Base-by-base conservation (phyloP, 2,888 invertebrate genomes). In the Cordilura impudica region DNA sequence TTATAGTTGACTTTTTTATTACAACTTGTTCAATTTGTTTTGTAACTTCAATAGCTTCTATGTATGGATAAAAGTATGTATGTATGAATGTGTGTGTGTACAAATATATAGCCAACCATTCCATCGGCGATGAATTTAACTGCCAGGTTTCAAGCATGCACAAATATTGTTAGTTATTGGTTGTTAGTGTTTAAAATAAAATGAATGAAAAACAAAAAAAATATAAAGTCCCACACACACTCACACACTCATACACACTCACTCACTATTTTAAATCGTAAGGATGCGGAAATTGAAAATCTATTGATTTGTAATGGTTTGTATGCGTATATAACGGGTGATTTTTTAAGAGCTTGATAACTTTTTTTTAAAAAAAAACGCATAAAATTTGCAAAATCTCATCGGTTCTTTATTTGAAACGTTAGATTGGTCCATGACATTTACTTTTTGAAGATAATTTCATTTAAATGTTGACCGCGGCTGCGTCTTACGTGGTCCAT, bases 251-350 rank as follows among this genome's bases (percentile, higher is more conserved):
- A 26, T 1, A 39, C 35, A 78, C 67, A 75, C 14, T 81, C 66
- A 78, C 35, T 63, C 71, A 66, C 56, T 16, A 45, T 12, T 5
- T 21, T 19, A 61, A 18, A 54, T 54, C 35, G 39, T 18, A 73
- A 70, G 80, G 69, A 76, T 70, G 56, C 81, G 81, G 77, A 81
- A 81, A 81, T 81, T 81, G 81, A 77, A 81, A 81, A 70, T 73
- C 77, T 81, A 74, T 77, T 74, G 81, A 81, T 77, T 81, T 74
- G 72, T 65, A 80, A 69, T 72, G 73, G 74, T 66, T 76, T 81
- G 81, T 53, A 66, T 60, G 45, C 51, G 69, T 66, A 54, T 54
- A 43, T 29, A 54, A 16, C 21, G 14, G n/a, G n/a, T n/a, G n/a
- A n/a, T n/a, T n/a, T n/a, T n/a, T n/a, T n/a, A n/a, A n/a, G n/a